Base-by-base conservation (phyloP, 1,140 invertebrate species). In the Thaumetopoea pityocampa region DNA sequence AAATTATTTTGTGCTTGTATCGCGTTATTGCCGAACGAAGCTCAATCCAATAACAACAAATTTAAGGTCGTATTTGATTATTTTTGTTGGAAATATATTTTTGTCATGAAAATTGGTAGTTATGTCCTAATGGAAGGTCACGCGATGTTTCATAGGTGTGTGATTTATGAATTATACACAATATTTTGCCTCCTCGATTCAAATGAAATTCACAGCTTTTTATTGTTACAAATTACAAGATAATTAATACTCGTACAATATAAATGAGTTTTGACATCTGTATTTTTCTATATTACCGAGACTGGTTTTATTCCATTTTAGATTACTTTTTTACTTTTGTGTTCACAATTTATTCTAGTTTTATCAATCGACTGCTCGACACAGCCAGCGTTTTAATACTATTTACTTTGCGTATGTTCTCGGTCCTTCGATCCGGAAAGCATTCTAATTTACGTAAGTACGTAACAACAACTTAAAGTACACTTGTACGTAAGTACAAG, bases 131-230 rank as follows among this genome's bases (percentile, higher is more conserved):
- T 32, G 28, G 18, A 24, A 41, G 28, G 37, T 30, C 37, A 41
- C 37, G 37, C 28, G 6, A 41, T 9, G 20, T 1, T 17, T 8
- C 10, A 20, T 40, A 33, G 32, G 32, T 29, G 41, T n/a, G n/a
- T 27, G 30, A 44, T 45, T 45, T 45, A 23, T 45, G 34, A 45
- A 45, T 37, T 41, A 48, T 41, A 37, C 16, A 48, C 16, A 16
- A 14, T 22, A 17, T 42, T 41, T 46, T 24, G 8, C 6, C 32
- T 14, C 23, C 8, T 27, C 34, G 34, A 43, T 43, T 23, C 10
- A 20, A 24, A 29, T 42, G n/a, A n/a, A 24, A 42, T 42, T 33
- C 38, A 32, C 15, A 20, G 29, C 16, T 33, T 26, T 28, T 28
- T 43, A 42, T 42, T 34, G 29, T 27, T 5, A 18, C 19, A 34